Conservation (phyloP, 2,113 vertebrate genomes). For the Saguinus midas region DNA sequence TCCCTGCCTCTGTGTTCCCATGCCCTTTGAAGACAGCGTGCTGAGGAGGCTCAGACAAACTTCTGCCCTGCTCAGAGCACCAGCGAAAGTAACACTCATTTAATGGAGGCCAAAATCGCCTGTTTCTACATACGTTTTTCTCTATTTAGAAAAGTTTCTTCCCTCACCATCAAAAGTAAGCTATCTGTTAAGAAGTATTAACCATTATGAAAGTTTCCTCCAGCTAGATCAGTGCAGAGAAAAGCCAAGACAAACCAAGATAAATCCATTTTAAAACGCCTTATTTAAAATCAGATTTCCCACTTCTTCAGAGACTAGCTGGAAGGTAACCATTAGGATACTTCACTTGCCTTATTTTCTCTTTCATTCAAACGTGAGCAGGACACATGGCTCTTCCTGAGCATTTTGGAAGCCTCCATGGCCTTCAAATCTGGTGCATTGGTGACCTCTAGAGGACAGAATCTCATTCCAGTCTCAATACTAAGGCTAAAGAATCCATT, state of each 20-base stretch:
- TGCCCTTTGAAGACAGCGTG: neutral
- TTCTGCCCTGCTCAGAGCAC: neutral
- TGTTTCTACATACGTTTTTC: neutral
- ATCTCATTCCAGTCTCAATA: neutral
- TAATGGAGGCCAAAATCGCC: neutral
- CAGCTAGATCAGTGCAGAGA: neutral
- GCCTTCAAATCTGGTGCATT: constrained; percentile 38
- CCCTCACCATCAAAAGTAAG: neutral
- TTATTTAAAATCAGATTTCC: constrained; percentile 5
- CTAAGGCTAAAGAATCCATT: neutral
- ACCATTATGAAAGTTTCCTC: neutral
- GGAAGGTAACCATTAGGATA: neutral
- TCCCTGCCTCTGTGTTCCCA: accelerated
- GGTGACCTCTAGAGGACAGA: constrained; percentile 81
- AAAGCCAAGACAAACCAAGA: constrained; percentile 17
- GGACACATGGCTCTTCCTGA: neutral
- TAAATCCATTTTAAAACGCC: neutral
- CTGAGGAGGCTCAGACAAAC: neutral
- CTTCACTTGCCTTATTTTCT: neutral
- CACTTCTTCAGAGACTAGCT: neutral
- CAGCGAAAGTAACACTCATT: neutral
- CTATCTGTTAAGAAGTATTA: neutral
- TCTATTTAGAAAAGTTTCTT: neutral
- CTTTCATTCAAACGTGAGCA: neutral
- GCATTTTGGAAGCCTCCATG: accelerated